phyloP scores from a whole-genome alignment of 1,140 invertebrate genomes.

The Zaprionus nigranus region DNA sequence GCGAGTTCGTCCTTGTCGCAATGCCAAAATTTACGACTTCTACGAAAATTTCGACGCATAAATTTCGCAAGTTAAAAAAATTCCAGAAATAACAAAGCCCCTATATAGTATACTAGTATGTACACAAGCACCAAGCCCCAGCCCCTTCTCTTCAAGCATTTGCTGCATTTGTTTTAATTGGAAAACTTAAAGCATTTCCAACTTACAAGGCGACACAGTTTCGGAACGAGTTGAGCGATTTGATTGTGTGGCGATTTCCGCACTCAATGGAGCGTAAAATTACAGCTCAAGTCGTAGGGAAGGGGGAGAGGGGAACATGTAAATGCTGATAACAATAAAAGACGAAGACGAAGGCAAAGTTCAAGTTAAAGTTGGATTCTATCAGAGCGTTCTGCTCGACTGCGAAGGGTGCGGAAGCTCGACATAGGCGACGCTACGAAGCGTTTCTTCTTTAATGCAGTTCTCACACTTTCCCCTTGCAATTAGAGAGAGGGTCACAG shows the following conservation, averaged over 20 bases:
- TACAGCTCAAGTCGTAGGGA: slow-evolving; percentile 40
- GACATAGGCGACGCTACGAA: slow-evolving; percentile 2
- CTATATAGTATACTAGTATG: background rate
- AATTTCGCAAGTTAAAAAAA: slow-evolving; percentile 49
- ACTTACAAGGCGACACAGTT: slow-evolving; percentile 34
- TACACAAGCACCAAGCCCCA: too few species aligned
- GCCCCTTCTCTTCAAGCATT: background rate
- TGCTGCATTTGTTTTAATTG: slow-evolving; percentile 46
- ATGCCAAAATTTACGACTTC: slow-evolving; percentile 53
- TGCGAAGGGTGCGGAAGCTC: slow-evolving; percentile 3
- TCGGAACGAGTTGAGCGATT: slow-evolving; percentile 29
- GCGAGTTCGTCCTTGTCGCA: slow-evolving; percentile 37
- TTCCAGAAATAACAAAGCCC: slow-evolving; percentile 39
- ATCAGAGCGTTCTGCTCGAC: slow-evolving; percentile 39
- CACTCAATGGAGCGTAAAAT: slow-evolving; percentile 75
- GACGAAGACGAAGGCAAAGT: slow-evolving; percentile 23
- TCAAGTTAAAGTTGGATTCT: slow-evolving; percentile 36
- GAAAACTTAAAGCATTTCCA: slow-evolving; percentile 59
- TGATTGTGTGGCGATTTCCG: slow-evolving; percentile 71
- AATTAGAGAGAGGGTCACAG: background rate
- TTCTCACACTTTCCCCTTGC: slow-evolving; percentile 38
- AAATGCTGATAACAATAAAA: slow-evolving; percentile 50
- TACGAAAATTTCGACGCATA: slow-evolving; percentile 48
- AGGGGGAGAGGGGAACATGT: slow-evolving; percentile 15
- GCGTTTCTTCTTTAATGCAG: slow-evolving; percentile 41